Evolutionary conservation across 2,113 vertebrate genomes (phyloP).

Genomic region (Ranitomeya variabilis): DNA sequence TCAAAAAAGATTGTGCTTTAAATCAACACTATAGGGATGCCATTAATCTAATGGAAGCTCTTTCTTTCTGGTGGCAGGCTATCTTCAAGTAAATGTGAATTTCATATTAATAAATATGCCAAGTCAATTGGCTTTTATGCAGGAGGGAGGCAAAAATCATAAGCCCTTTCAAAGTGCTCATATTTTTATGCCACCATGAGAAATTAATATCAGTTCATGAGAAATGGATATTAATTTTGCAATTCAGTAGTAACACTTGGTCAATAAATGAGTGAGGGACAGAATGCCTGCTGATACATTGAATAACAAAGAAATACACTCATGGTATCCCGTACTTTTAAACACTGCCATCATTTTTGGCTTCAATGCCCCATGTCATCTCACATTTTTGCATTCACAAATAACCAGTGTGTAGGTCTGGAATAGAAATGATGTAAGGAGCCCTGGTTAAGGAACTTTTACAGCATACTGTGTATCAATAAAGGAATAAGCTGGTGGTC

Average conservation of each 20-base stretch:
- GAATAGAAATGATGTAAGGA: neutral
- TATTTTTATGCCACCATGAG: constrained; percentile 59
- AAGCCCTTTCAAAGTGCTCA: constrained; percentile 43
- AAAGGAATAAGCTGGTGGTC: constrained; percentile 24
- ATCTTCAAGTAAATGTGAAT: neutral
- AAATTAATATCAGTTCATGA: constrained; percentile 50
- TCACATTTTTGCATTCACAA: constrained; percentile 28
- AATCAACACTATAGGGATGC: no score
- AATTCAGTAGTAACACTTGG: neutral
- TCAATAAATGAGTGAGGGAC: neutral
- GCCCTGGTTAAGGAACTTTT: constrained; percentile 26
- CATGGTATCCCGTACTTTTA: neutral
- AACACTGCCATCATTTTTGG: neutral
- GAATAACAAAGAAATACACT: neutral
- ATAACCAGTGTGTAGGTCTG: constrained; percentile 22
- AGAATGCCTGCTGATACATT: neutral
- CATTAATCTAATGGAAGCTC: no score
- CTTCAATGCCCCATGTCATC: constrained; percentile 10
- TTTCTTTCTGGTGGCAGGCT: neutral
- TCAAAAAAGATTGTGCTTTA: no score
- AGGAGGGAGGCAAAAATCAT: neutral
- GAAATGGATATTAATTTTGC: constrained; percentile 39
- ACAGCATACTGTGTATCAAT: constrained; percentile 39
- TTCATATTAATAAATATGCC: neutral
- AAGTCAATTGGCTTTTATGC: neutral